Evolutionary conservation across 2,888 invertebrate species (phyloP).

Genomic region (Caenorhabditis plicata): DNA sequence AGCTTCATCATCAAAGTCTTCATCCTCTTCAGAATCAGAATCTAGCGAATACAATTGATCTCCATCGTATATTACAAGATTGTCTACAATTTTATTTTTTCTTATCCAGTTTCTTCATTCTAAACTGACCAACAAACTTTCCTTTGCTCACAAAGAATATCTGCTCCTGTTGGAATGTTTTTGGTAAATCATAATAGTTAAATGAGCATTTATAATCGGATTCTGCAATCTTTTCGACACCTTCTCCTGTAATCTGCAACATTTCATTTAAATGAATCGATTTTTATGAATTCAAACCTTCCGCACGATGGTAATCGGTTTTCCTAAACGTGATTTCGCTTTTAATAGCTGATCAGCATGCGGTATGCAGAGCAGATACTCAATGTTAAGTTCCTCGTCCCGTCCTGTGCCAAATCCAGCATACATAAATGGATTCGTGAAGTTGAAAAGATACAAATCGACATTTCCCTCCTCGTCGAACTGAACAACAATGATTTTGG

Average conservation of each 20-base stretch:
- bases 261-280: not conserved
- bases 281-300: constrained; percentile 1
- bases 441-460: constrained; percentile 14
- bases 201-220: constrained; percentile 11
- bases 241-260: constrained; percentile 6
- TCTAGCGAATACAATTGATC: constrained; percentile 7
- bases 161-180: constrained; percentile 6
- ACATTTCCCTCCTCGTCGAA: constrained; percentile 14
- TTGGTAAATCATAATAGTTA: constrained; percentile 1
- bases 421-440: constrained; percentile 6
- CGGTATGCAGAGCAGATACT: constrained; percentile 19
- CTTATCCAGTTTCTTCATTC: too few relatives aligned
- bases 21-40: constrained; percentile 74
- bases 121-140: constrained; percentile 4
- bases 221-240: constrained; percentile 1
- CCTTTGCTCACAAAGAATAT: constrained; percentile 16
- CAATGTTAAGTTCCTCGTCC: constrained; percentile 5
- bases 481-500: too few relatives aligned
- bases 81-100: constrained; percentile 2
- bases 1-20: constrained; percentile 35
- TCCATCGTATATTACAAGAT: constrained; percentile 12
- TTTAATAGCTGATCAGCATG: constrained; percentile 1
- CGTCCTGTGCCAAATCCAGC: constrained; percentile 12
- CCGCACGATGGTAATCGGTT: not conserved
- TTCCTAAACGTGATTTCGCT: constrained; percentile 9